Conservation (phyloP, 2,888 invertebrate genomes). For the Brachypalpus laphriformis region DNA sequence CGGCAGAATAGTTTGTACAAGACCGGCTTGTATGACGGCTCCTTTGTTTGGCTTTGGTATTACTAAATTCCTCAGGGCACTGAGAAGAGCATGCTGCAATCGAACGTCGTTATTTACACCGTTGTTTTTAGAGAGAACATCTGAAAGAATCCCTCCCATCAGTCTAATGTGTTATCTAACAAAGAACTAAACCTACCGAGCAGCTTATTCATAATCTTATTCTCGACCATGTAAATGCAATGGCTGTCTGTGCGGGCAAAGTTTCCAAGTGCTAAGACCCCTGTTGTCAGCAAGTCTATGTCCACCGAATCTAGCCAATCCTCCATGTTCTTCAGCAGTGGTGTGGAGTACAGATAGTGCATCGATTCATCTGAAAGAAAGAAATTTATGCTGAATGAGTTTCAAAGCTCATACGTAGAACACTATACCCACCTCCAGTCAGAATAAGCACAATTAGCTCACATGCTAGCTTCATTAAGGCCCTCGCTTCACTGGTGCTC, state of each 20-base stretch:
- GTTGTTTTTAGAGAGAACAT: conserved; percentile 84
- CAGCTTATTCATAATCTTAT: conserved; percentile 89
- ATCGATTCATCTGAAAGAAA: conserved; percentile 91
- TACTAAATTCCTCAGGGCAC: conserved; percentile 90
- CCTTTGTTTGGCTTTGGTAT: conserved; percentile 90
- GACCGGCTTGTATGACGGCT: conserved; percentile 88
- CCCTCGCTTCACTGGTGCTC: conserved; percentile 86
- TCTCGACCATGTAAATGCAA: conserved; percentile 92
- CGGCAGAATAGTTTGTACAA: conserved; percentile 89
- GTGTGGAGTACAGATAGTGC: conserved; percentile 90
- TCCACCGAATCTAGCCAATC: conserved; percentile 90
- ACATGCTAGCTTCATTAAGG: conserved; percentile 91
- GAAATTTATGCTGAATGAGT: conserved; percentile 34
- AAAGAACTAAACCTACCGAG: conserved; percentile 83
- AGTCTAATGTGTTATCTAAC: neutral
- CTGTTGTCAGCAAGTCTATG: conserved; percentile 91
- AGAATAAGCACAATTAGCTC: conserved; percentile 92
- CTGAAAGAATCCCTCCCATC: conserved; percentile 69
- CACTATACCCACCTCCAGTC: conserved; percentile 88
- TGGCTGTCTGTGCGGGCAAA: conserved; percentile 94
- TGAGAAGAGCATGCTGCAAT: conserved; percentile 83
- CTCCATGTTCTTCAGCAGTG: conserved; percentile 88
- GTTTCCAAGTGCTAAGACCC: conserved; percentile 93
- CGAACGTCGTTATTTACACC: conserved; percentile 86
- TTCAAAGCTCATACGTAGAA: neutral